A percentile compares a stretch with the other conserved stretches of the same genome.
Evolutionary conservation across 2,888 invertebrate species (phyloP).

Genomic region (Ectropis crepuscularia): DNA sequence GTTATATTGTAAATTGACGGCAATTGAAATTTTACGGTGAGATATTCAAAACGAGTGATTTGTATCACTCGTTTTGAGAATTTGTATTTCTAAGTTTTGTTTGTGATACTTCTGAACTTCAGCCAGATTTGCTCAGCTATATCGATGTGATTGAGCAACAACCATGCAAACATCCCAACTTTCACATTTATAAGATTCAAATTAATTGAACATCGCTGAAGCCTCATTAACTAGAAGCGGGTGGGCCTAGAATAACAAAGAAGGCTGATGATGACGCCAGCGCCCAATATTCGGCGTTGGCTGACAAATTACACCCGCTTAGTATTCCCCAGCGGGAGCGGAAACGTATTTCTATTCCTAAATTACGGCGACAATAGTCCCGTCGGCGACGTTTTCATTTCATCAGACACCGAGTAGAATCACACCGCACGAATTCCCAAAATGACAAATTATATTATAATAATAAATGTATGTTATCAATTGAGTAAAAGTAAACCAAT

Average conservation of each 20-base stretch:
- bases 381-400: constrained; percentile 25
- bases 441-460: not conserved
- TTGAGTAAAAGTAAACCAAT: no score
- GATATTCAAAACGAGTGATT: no score
- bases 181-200: constrained; percentile 57
- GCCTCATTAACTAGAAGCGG: constrained; percentile 59
- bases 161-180: constrained; percentile 28
- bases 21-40: no score
- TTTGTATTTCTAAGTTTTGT: no score
- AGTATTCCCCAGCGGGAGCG: constrained; percentile 52
- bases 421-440: constrained; percentile 9
- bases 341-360: constrained; percentile 40
- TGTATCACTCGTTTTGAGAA: no score
- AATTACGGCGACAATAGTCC: constrained; percentile 31
- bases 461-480: no score
- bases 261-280: constrained; percentile 54
- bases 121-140: no score
- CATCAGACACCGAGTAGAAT: constrained; percentile 14
- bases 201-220: constrained; percentile 61
- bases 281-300: constrained; percentile 53
- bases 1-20: no score
- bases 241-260: constrained; percentile 59
- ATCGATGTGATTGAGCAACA: no score
- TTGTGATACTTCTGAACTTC: no score
- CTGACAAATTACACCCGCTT: constrained; percentile 65